Conservation (phyloP, 2,888 invertebrate genomes). For the Volucella inanis region DNA sequence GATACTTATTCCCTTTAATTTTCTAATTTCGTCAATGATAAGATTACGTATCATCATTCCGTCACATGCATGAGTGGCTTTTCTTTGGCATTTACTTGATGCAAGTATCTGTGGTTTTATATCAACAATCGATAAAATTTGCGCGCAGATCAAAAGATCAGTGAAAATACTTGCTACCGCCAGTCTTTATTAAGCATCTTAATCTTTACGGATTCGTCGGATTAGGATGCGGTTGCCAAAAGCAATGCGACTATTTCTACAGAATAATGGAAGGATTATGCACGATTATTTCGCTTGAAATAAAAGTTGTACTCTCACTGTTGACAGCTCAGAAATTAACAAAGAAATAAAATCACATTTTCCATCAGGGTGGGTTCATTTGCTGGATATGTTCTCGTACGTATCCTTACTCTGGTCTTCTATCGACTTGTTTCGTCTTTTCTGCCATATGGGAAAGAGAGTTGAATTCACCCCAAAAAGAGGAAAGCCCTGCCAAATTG, state of each 20-base stretch:
- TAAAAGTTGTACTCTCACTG: constrained; percentile 28
- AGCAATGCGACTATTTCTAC: constrained; percentile 33
- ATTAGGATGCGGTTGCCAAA: constrained; percentile 63
- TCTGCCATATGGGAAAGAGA: constrained; percentile 56
- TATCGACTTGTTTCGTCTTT: constrained; percentile 1
- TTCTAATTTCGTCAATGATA: too few relatives aligned
- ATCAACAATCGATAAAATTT: constrained; percentile 65
- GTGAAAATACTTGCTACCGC: constrained; percentile 45
- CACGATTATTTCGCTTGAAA: constrained; percentile 48
- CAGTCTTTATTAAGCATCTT: constrained; percentile 53
- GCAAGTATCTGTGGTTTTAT: constrained; percentile 41
- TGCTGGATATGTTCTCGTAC: neutral
- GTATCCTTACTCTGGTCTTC: constrained; percentile 2
- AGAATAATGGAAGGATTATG: constrained; percentile 60
- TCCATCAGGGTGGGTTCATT: constrained; percentile 45
- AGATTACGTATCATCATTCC: neutral
- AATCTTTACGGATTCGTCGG: constrained; percentile 59
- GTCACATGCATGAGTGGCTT: constrained; percentile 55
- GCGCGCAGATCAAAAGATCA: constrained; percentile 61
- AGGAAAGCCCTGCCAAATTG: constrained; percentile 71
- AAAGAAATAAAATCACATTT: constrained; percentile 52
- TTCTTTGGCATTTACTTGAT: constrained; percentile 28
- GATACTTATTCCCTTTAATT: too few relatives aligned
- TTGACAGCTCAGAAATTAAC: constrained; percentile 52
- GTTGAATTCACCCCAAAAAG: constrained; percentile 47